Evolutionary conservation across 2,113 vertebrate species (phyloP).

Genomic region (Corythornis madagascariensis): DNA sequence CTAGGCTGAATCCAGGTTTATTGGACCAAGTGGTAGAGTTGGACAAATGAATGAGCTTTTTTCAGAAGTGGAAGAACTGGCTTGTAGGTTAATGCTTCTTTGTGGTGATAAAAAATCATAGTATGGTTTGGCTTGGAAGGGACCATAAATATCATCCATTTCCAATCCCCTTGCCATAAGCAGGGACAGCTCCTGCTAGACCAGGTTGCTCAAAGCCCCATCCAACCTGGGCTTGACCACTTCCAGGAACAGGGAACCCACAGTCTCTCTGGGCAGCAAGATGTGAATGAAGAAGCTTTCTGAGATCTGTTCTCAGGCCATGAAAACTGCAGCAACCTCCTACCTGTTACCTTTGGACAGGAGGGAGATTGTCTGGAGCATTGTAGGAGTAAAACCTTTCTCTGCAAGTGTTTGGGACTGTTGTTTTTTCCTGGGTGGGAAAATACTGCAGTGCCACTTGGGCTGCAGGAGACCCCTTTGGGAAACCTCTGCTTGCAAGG

Average conservation of each 20-base stretch:
- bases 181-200: not conserved
- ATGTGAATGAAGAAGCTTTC: not conserved
- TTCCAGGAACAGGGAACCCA: not conserved
- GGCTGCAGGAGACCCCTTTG: not conserved
- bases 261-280: not conserved
- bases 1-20: not conserved
- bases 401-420: not conserved
- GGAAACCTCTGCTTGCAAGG: not conserved
- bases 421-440: not conserved
- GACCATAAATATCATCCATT: not conserved
- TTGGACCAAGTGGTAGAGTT: not conserved
- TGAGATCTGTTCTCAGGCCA: not conserved
- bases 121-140: not conserved
- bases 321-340: not conserved
- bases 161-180: not conserved
- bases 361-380: not conserved
- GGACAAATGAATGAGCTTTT: not conserved
- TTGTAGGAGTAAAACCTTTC: not conserved
- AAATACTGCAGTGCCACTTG: not conserved
- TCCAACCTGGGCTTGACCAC: not conserved
- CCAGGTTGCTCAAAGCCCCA: not conserved
- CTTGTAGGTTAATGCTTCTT: not conserved
- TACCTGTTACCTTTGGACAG: not conserved
- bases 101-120: not conserved
- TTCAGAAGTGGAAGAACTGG: not conserved